Conservation (phyloP, 2,888 invertebrate genomes). For the Cenopis cana region DNA sequence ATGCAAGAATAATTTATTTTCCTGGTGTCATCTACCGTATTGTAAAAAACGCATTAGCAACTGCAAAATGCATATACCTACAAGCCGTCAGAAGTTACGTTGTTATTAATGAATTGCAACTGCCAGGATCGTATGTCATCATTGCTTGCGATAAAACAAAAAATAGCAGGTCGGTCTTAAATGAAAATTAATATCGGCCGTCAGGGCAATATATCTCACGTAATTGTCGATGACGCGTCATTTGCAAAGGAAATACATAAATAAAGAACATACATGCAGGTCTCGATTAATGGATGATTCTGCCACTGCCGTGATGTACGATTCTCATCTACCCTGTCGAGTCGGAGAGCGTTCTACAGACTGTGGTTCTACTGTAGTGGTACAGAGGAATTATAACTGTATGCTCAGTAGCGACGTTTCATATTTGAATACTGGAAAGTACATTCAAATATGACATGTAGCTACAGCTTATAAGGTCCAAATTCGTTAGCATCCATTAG, state of each 20-base stretch:
- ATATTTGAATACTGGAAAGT: too few relatives aligned
- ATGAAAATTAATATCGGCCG: constrained; percentile 20
- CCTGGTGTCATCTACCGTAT: background rate
- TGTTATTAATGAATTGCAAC: background rate
- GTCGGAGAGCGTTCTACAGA: too few relatives aligned
- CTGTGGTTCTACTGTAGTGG: too few relatives aligned
- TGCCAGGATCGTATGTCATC: background rate
- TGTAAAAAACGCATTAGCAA: background rate
- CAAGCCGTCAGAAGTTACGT: background rate
- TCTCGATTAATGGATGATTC: constrained; percentile 14
- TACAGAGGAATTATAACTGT: too few relatives aligned
- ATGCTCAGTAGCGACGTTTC: too few relatives aligned
- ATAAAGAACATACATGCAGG: constrained; percentile 18
- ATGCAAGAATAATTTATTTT: too few relatives aligned
- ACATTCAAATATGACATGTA: too few relatives aligned
- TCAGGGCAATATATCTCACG: constrained; percentile 13
- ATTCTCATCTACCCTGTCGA: too few relatives aligned
- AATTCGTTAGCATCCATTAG: too few relatives aligned
- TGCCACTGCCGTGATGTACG: too few relatives aligned
- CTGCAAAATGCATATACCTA: background rate
- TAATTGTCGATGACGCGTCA: constrained; percentile 30
- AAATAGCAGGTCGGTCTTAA: constrained; percentile 5
- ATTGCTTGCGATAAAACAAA: constrained; percentile 8
- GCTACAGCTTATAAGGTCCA: too few relatives aligned
- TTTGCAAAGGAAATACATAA: constrained; percentile 36